Evolutionary conservation across 2,888 invertebrate species (phyloP), one percentile per base, ranked within the genome.

Genomic region (Trisateles emortualis): DNA sequence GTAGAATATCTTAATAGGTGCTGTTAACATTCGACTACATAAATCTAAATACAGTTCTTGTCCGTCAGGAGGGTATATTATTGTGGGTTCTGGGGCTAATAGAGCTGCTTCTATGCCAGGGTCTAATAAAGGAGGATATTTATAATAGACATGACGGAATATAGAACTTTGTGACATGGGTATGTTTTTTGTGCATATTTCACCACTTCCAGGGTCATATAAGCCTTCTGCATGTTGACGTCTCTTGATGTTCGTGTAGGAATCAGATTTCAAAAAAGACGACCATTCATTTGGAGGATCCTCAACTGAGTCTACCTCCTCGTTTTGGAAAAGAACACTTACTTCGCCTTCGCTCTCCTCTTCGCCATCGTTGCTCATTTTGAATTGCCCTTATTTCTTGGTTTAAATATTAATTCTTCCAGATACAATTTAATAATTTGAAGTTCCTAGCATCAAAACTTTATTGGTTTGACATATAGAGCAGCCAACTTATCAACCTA

Each of bases 161-260:
- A 54, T 24, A 3, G 76, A 75, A 58, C 89, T 90, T 26, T 78
- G 77, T 0, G 90, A 90, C 68, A 83, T 63, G 0, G 71, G 2
- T 2, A 89, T 58, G 52, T 86, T 86, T 45, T 87, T 80, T 1
- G 73, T 48, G 58, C 90, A 91, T 64, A 90, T 56, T 58, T 89
- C 84, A 3, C 80, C 86, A 47, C 83, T 87, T 0, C 83, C 87
- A 2, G 86, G 83, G 3, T 76, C 52, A 49, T 85, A 87, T 9
- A 84, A 58, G 0, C 83, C 86, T 35, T 79, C 41, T 8, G 68
- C 57, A 35, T 66, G 70, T 9, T 79, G 59, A 2, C 58, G 6
- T 22, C 71, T 75, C 60, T 88, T 86, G 3, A 30, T 22, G 48
- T 84, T 85, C 24, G 72, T 66, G 39, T 78, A 75, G 6, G 26